Percentiles rank a stretch among this genome's conserved stretches.
These are phyloP conservation scores for Stichodactyla mertensii DNA, from an alignment of 64 coral and sea anemone genomes.

Conservation along the genomic window DNA sequence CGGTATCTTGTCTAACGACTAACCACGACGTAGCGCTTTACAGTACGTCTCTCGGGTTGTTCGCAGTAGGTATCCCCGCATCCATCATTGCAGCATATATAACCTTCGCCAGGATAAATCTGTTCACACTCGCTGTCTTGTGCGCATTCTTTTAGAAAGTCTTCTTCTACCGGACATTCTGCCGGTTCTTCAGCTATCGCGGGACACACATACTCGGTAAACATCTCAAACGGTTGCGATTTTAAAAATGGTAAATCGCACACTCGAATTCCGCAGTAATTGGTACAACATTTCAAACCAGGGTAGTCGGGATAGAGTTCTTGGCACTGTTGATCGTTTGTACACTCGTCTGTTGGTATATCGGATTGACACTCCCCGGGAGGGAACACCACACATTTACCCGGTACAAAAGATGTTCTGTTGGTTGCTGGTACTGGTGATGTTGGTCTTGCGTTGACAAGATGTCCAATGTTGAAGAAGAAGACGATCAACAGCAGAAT, in stretches of 20 bases:
- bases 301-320: neutral
- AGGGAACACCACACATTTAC: neutral
- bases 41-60: neutral
- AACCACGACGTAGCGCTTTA: too few relatives aligned
- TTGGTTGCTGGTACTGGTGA: neutral
- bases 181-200: neutral
- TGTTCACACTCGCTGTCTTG: neutral
- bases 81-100: neutral
- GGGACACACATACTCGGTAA: neutral
- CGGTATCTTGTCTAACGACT: neutral
- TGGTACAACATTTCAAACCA: neutral
- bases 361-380: neutral
- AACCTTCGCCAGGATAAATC: neutral
- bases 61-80: neutral
- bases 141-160: neutral
- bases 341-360: neutral
- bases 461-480: neutral
- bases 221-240: neutral
- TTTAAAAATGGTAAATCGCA: neutral
- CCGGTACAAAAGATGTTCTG: neutral
- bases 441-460: neutral
- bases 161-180: neutral
- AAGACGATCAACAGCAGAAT: neutral
- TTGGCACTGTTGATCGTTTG: neutral
- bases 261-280: neutral